Conservation (phyloP, 2,797 vertebrate species). For the Orientallactaga sibirica region DNA sequence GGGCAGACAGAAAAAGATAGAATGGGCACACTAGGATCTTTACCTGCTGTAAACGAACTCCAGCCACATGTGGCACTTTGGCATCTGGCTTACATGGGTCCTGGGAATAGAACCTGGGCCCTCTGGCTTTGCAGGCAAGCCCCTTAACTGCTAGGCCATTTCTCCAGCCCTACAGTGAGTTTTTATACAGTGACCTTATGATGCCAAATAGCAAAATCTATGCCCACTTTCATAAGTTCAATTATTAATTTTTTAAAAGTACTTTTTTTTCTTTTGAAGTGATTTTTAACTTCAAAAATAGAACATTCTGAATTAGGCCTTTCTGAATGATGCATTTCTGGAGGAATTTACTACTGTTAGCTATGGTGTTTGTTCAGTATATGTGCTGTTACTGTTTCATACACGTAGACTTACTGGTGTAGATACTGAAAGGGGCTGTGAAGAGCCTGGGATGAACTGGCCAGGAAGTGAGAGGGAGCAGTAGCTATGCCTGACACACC, state of each 20-base stretch:
- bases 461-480: not conserved
- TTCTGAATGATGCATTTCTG: not conserved
- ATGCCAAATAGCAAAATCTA: not conserved
- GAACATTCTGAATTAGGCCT: not conserved
- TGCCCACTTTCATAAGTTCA: constrained; percentile 13
- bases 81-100: too few relatives aligned
- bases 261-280: not conserved
- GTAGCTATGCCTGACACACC: not conserved
- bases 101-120: too few relatives aligned
- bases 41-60: too few relatives aligned
- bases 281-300: constrained; percentile 1
- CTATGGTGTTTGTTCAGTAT: not conserved
- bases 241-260: not conserved
- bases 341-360: not conserved
- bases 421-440: not conserved
- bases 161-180: too few relatives aligned
- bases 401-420: not conserved
- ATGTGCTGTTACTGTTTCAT: not conserved
- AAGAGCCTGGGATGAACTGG: not conserved
- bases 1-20: too few relatives aligned
- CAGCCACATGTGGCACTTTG: too few relatives aligned
- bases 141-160: too few relatives aligned
- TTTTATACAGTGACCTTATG: constrained; percentile 1
- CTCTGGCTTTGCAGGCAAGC: too few relatives aligned
- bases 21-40: too few relatives aligned